Conservation (phyloP, 2,888 invertebrate species). For the Perizoma affinitatum region DNA sequence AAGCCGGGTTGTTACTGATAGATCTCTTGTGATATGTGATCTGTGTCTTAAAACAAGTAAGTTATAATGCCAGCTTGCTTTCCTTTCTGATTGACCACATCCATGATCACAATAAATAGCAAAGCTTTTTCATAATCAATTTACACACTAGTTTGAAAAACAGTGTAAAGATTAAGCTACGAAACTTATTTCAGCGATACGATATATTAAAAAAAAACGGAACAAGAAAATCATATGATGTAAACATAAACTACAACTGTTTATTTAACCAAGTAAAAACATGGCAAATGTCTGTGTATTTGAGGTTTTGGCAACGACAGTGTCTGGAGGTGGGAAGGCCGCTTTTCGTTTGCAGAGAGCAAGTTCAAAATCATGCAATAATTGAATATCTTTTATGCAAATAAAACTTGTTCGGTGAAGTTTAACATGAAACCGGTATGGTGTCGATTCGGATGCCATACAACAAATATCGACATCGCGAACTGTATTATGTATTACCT, state of each 20-base stretch:
- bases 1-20: conserved; percentile 4
- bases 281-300: background rate
- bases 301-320: conserved; percentile 13
- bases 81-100: conserved; percentile 51
- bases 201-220: too few species aligned
- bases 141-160: background rate
- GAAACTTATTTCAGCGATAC: background rate
- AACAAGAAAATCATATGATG: too few species aligned
- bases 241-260: background rate
- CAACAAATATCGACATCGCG: conserved; percentile 2
- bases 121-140: background rate
- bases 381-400: conserved; percentile 14
- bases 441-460: conserved; percentile 11
- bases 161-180: background rate
- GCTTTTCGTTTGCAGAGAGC: conserved; percentile 8
- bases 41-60: conserved; percentile 42
- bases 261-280: background rate
- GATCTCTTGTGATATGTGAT: conserved; percentile 38
- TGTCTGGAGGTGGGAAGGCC: conserved; percentile 1
- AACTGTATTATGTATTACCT: too few species aligned
- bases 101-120: conserved; percentile 3
- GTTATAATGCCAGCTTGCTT: conserved; percentile 42
- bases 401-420: conserved; percentile 20
- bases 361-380: conserved; percentile 12
- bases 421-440: conserved; percentile 23